Evolutionary conservation across 2,888 invertebrate genomes (phyloP), one percentile per base, ranked within the genome.

Genomic region (Drosophila glabriapex): DNA sequence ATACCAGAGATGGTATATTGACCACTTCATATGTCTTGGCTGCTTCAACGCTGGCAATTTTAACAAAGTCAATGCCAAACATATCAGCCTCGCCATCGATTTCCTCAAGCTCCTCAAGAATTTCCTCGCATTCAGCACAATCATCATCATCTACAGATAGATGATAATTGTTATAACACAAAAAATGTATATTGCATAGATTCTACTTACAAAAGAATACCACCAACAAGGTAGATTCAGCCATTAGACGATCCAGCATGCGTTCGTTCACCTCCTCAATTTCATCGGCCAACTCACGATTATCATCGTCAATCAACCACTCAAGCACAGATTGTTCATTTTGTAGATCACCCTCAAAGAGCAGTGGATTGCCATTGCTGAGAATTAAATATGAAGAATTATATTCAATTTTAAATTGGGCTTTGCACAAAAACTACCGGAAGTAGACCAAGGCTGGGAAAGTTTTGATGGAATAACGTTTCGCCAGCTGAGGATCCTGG

Each of bases 41-140:
- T 3, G 97, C 97, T 84, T 97, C 96, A 0, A 95, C 94, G 89
- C 97, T 97, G 52, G 96, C 96, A 64, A 98, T 97, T 93, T 98
- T 98, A 0, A 98, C 98, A 93, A 98, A 98, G 93, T 98, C 98
- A 82, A 98, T 98, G n/a, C 97, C 97, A 92, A 96, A 97, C 85
- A 97, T 95, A 93, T 98, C 98, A 0, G 98, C 98, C 94, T 99
- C 98, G 39, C 98, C 98, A 90, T 99, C 99, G 82, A 99, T 98
- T 92, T 97, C 96, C 93, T 99, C 99, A 49, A 99, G 94, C 73
- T 97, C 96, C 92, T 97, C 97, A 54, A 99, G 94, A 64, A 98
- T 98, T 92, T 98, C 98, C 80, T 97, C 96, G 91, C 99, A 99
- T 93, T 97, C 97, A 19, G 97, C 96, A 93, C 98, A 98, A 90